These are phyloP conservation scores for Schizopygopsis malacanthus DNA, from an alignment of 2,797 vertebrate genomes.

Conservation along the genomic window DNA sequence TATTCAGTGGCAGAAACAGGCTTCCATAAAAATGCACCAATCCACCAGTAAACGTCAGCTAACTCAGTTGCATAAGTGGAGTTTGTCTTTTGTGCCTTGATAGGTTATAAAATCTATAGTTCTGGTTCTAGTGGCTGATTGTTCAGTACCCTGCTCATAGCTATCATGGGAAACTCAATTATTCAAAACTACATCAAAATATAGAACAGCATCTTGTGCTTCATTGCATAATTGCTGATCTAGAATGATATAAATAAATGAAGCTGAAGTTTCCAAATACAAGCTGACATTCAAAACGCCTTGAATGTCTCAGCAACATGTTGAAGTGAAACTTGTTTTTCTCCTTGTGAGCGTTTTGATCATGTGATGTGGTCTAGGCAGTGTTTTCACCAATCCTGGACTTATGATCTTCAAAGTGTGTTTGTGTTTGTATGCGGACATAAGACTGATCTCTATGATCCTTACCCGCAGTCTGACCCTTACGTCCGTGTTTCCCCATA, in stretches of 20 bases:
- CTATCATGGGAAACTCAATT: neutral
- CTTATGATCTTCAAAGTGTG: neutral
- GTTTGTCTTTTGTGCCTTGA: neutral
- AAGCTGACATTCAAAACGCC: neutral
- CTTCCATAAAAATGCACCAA: neutral
- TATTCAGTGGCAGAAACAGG: neutral
- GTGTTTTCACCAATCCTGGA: neutral
- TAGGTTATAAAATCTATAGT: neutral
- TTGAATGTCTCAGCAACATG: neutral
- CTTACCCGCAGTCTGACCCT: slow-evolving; percentile 2
- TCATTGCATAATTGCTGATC: neutral
- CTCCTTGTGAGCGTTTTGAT: neutral
- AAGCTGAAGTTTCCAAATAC: neutral
- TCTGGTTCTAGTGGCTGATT: neutral
- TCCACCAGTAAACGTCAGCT: neutral
- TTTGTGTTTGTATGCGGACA: neutral
- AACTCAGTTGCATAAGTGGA: neutral
- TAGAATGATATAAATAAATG: neutral
- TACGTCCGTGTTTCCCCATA: neutral
- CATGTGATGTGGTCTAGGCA: slow-evolving; percentile 8
- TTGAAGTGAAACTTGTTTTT: slow-evolving; percentile 24
- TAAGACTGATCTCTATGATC: slow-evolving; percentile 5
- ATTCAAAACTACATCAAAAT: neutral
- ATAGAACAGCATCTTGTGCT: neutral
- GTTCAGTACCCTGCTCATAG: neutral